Evolutionary conservation across 2,888 invertebrate species (phyloP).

Genomic region (Callyntrura sp.): DNA sequence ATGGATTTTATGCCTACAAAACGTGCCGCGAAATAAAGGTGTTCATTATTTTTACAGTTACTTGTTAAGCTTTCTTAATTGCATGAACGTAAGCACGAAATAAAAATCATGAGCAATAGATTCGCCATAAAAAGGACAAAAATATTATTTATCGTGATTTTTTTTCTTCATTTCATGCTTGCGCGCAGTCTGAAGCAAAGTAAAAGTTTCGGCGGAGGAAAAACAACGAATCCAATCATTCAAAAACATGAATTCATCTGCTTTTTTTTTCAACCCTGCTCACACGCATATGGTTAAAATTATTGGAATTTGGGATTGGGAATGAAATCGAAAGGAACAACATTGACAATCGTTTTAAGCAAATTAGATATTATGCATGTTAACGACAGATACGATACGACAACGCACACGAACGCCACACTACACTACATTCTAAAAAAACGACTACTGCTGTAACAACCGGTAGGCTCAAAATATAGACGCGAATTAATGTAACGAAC

Average conservation of each 20-base stretch:
- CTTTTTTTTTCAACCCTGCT: neutral
- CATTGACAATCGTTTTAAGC: constrained; percentile 44
- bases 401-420: too few relatives aligned
- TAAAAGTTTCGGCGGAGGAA: constrained; percentile 25
- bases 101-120: constrained; percentile 43
- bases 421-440: neutral
- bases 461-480: neutral
- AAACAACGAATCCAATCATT: neutral
- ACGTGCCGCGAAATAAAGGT: constrained; percentile 29
- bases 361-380: constrained; percentile 8
- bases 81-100: constrained; percentile 35
- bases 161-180: neutral
- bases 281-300: neutral
- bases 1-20: neutral
- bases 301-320: constrained; percentile 17
- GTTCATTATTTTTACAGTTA: constrained; percentile 10
- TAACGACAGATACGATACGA: neutral
- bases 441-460: neutral
- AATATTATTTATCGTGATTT: constrained; percentile 34
- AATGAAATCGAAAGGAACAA: constrained; percentile 41
- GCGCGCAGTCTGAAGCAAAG: constrained; percentile 15
- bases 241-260: neutral
- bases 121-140: constrained; percentile 46
- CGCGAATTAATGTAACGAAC: constrained; percentile 25
- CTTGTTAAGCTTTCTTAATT: constrained; percentile 16